Evolutionary conservation across 2,797 vertebrate species (phyloP).

Genomic region (Pseudochirops cupreus): DNA sequence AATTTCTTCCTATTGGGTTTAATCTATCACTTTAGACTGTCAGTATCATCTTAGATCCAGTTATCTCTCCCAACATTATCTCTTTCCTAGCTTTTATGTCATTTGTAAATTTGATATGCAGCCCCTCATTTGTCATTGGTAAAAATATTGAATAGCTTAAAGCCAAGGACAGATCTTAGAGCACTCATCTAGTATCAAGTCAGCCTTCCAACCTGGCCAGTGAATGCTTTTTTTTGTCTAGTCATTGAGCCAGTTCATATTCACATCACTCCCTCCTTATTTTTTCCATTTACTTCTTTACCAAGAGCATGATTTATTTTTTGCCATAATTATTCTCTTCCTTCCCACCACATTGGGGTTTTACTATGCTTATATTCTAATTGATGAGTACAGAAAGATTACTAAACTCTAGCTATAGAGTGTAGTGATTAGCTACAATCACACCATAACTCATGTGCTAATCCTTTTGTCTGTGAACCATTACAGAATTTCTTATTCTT

Average conservation of each 20-base stretch:
- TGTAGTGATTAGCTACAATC: not conserved
- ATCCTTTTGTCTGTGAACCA: not conserved
- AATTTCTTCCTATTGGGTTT: not conserved
- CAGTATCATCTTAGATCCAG: not conserved
- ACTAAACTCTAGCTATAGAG: conserved; percentile 15
- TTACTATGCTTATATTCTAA: conserved; percentile 33
- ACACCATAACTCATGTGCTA: not conserved
- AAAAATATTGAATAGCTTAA: not conserved
- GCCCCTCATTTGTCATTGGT: not conserved
- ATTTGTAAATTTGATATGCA: not conserved
- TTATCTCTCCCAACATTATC: not conserved
- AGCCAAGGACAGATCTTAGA: not conserved
- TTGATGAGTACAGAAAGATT: conserved; percentile 17
- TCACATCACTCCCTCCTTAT: not conserved
- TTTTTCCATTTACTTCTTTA: not conserved
- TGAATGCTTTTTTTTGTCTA: not conserved
- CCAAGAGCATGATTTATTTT: not conserved
- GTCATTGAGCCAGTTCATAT: not conserved
- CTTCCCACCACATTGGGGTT: conserved; percentile 50
- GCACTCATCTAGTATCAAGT: not conserved
- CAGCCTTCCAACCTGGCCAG: not conserved
- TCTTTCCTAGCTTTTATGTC: not conserved
- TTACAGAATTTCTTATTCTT: not conserved
- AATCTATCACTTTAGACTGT: not conserved
- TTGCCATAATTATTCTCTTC: conserved; percentile 13